Evolutionary conservation across 1,140 invertebrate genomes (phyloP).

Genomic region (Hylaeus volcanicus): DNA sequence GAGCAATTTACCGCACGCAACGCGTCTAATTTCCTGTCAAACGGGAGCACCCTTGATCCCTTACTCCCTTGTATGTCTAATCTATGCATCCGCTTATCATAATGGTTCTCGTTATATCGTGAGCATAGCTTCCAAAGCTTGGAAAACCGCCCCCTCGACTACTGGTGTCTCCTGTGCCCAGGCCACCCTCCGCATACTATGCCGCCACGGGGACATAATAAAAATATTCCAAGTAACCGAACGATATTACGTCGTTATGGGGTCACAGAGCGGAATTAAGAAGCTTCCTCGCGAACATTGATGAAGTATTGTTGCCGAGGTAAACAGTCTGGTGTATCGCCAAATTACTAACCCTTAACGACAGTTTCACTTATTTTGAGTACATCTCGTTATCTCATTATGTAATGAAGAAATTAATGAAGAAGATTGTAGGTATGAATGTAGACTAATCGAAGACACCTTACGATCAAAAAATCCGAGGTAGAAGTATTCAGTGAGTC

Average conservation of each 20-base stretch:
- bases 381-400: too few relatives aligned
- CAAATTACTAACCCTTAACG: too few relatives aligned
- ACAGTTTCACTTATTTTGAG: too few relatives aligned
- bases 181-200: slow-evolving; percentile 16
- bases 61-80: slow-evolving; percentile 69
- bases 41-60: slow-evolving; percentile 9
- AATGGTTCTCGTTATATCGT: slow-evolving; percentile 77
- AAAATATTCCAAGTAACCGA: slow-evolving; percentile 75
- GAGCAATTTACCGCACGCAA: background rate
- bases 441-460: background rate
- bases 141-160: slow-evolving; percentile 57
- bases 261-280: slow-evolving; percentile 58
- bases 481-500: slow-evolving; percentile 55
- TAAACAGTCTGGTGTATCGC: too few relatives aligned
- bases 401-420: too few relatives aligned
- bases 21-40: slow-evolving; percentile 7
- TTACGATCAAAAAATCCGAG: slow-evolving; percentile 47
- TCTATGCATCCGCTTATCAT: slow-evolving; percentile 80
- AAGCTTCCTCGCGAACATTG: background rate
- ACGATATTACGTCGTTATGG: slow-evolving; percentile 74
- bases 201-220: slow-evolving; percentile 61
- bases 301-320: background rate
- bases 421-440: too few relatives aligned
- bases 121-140: slow-evolving; percentile 55
- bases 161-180: slow-evolving; percentile 34